These are phyloP conservation scores for Lichenostomus cassidix DNA, from an alignment of 2,113 vertebrate species.

Conservation along the genomic window DNA sequence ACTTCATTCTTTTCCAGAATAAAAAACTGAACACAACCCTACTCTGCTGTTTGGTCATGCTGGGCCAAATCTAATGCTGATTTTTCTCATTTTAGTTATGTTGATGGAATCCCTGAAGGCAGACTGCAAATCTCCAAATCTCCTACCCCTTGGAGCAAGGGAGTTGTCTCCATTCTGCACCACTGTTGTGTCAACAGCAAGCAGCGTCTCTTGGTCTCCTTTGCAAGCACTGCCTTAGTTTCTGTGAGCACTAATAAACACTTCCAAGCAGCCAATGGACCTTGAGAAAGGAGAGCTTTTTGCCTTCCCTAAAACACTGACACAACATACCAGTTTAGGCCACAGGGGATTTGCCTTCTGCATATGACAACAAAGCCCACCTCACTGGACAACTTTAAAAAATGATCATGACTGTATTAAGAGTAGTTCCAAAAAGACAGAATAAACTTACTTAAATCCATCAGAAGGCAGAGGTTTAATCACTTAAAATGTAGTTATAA, in stretches of 20 bases:
- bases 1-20: neutral
- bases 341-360: neutral
- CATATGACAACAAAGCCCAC: neutral
- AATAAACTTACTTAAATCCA: neutral
- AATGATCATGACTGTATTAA: neutral
- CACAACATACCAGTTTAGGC: neutral
- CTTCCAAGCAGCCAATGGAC: neutral
- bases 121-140: neutral
- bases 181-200: slow-evolving; percentile 12
- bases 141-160: neutral
- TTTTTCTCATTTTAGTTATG: neutral
- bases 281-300: neutral
- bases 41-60: neutral
- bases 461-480: neutral
- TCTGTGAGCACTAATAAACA: neutral
- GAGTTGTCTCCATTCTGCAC: neutral
- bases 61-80: neutral
- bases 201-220: neutral
- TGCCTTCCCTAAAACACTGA: neutral
- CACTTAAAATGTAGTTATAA: neutral
- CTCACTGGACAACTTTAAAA: neutral
- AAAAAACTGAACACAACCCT: neutral
- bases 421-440: neutral
- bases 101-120: neutral
- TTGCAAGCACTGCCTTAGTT: neutral